Evolutionary conservation across 2,797 vertebrate species (phyloP), one percentile per base, ranked within the genome.

Genomic region (Xenops minutus): DNA sequence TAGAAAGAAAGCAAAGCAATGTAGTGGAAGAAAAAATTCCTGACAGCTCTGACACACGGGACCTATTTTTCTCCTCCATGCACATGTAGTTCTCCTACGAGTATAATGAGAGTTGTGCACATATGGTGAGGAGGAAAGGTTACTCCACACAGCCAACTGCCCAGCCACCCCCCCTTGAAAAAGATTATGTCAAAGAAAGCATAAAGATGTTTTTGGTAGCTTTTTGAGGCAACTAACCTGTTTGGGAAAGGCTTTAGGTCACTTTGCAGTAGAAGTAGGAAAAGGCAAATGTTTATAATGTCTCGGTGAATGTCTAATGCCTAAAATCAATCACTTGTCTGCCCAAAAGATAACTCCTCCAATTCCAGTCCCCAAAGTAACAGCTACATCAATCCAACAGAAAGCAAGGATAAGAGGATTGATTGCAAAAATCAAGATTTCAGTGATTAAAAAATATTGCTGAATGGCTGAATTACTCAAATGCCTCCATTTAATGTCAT

Each of bases 281-380:
- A 95, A 91, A 93, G 36, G 68, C 63, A 95, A 96, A 97, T 96
- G 94, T 97, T 97, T 97, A 88, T 61, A 91, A 78, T 3, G 11
- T 81, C 7, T 10, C 13, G 0, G 63, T 7, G 24, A 86, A 92
- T 41, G 75, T 54, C 83, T 95, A 94, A 87, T 69, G 85, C 91
- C 67, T 89, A 54, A 95, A 95, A 96, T 97, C 85, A 88, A 90
- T 94, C 85, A 95, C n/a, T 52, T 79, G 83, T 89, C 95, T 86
- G 37, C 73, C 81, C 75, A 63, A 71, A 77, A 91, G 91, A 94
- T 78, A 95, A 64, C 51, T 78, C 37, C 51, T 32, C 37, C 5
- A 1, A 88, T 67, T 94, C 86, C 85, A 77, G 56, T 49, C 80
- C 34, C 64, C 39, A 41, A 92, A 85, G 78, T 92, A 97, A 93